Evolutionary conservation across 2,797 vertebrate genomes (phyloP), one percentile per base, ranked within the genome.

Genomic region (Gymnopithys bicolor): DNA sequence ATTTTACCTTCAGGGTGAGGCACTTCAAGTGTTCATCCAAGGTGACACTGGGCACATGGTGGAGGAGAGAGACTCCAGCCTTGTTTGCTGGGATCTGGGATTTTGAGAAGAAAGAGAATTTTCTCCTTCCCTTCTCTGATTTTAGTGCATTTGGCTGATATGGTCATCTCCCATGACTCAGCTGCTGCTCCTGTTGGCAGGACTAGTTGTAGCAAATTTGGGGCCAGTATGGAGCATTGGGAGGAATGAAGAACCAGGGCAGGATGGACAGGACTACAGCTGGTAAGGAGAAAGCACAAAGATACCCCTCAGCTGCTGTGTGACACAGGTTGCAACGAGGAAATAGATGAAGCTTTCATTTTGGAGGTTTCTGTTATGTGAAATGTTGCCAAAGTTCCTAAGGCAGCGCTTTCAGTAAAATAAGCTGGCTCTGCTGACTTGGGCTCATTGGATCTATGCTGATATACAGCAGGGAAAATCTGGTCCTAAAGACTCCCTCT

Each of bases 171-270:
- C 66, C 66, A 67, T 95, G 96, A 96, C 89, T 96, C 94, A 95
- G 95, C 95, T 94, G 77, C 89, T 95, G 77, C 82, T 96, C 59
- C 76, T 86, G 48, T 83, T 96, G 94, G 92, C 91, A 96, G 88
- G 53, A 94, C 84, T 92, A 92, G 93, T 93, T 92, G 92, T 86
- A 91, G 89, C 76, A 95, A 76, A 96, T 66, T 33, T 3, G 1
- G 22, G 76, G 87, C 91, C 94, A 96, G 70, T 51, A 8, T 19
- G 35, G 32, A 92, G 52, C 45, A 25, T 0, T 48, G 58, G 62
- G 62, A 78, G 45, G 69, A 75, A 70, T 35, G 39, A 84, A 53
- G 55, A 87, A 55, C n/a, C 33, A 58, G 22, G 32, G 28, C 4
- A 4, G 62, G 43, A 52, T 62, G 58, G 32, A 11, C 12, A 63